phyloP scores from a whole-genome alignment of 1,140 invertebrate genomes.

The Macrosteles quadrilineatus region DNA sequence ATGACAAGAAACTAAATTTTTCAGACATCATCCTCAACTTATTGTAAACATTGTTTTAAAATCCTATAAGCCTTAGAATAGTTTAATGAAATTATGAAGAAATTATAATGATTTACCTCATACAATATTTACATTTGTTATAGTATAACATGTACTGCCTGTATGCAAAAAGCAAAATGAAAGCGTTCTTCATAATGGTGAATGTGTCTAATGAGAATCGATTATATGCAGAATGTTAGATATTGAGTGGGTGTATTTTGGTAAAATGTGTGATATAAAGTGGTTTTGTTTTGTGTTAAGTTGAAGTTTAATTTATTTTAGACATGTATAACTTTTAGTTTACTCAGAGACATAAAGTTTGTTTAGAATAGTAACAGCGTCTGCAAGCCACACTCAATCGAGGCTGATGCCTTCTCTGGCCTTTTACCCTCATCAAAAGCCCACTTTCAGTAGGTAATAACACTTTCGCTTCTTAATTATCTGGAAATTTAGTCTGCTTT shows the following conservation, averaged over 20 bases:
- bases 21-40: too few relatives aligned
- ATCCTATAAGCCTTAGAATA: too few relatives aligned
- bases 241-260: not conserved
- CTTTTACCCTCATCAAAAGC: slow-evolving; percentile 12
- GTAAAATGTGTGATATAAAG: not conserved
- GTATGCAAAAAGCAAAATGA: not conserved
- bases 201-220: slow-evolving; percentile 23
- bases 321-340: not conserved
- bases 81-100: too few relatives aligned
- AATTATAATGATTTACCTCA: too few relatives aligned
- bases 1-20: too few relatives aligned
- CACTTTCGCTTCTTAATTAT: not conserved
- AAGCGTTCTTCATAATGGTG: slow-evolving; percentile 10
- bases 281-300: not conserved
- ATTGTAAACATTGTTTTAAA: too few relatives aligned
- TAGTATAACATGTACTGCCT: not conserved
- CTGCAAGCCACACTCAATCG: slow-evolving; percentile 15
- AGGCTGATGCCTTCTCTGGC: slow-evolving; percentile 24
- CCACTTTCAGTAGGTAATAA: slow-evolving; percentile 11
- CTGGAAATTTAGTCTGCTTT: too few relatives aligned
- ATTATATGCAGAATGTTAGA: slow-evolving; percentile 17
- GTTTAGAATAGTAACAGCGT: not conserved
- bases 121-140: too few relatives aligned
- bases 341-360: not conserved
- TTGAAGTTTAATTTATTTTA: not conserved